Conservation (phyloP, 1,140 invertebrate genomes). For the Trinorchestia longiramus region DNA sequence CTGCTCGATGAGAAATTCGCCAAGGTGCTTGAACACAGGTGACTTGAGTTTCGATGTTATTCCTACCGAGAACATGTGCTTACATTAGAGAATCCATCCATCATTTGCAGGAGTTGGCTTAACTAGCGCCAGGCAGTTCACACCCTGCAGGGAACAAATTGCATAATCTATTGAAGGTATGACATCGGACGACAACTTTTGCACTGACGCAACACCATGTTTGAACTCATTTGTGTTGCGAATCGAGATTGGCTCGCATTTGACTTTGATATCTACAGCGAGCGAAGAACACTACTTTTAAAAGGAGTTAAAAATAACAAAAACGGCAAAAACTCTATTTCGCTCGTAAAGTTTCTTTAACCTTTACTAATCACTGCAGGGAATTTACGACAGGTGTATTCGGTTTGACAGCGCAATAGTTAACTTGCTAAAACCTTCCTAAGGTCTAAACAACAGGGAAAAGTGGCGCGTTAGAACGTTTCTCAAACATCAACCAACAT, state of each 20-base stretch:
- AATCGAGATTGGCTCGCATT: background rate
- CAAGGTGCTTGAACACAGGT: background rate
- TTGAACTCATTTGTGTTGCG: background rate
- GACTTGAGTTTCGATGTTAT: background rate
- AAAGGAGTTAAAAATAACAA: too few relatives aligned
- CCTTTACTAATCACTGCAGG: too few relatives aligned
- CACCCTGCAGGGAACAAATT: constrained; percentile 48
- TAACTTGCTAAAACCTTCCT: too few relatives aligned
- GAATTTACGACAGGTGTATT: too few relatives aligned
- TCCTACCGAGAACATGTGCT: background rate
- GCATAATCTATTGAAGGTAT: constrained; percentile 48
- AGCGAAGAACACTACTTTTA: background rate
- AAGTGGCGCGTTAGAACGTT: too few relatives aligned
- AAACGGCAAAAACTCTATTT: too few relatives aligned
- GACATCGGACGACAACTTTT: background rate
- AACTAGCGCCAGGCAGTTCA: constrained; percentile 11
- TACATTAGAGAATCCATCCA: background rate
- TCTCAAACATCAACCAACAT: too few relatives aligned
- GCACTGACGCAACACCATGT: background rate
- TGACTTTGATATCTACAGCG: background rate
- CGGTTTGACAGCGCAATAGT: too few relatives aligned
- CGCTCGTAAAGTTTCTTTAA: too few relatives aligned
- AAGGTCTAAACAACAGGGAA: too few relatives aligned
- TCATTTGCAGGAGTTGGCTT: background rate
- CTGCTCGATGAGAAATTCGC: constrained; percentile 22